A percentile compares a stretch with the other conserved stretches of the same genome.
Evolutionary conservation across 1,140 invertebrate genomes (phyloP).

Genomic region (silkworm (Bombyx mori)): ASM3026992v2 NC_085113.1:1384501-1385000

Average conservation of each 20-base stretch:
- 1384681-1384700: constrained; percentile 61
- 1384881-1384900: constrained; percentile 71
- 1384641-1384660: constrained; percentile 64
- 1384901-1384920: constrained; percentile 63
- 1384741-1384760: constrained; percentile 72
- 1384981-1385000: constrained; percentile 77
- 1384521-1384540: constrained; percentile 75
- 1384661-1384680: constrained; percentile 51
- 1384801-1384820: constrained; percentile 74
- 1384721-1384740: constrained; percentile 66
- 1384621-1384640: constrained; percentile 74
- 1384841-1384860: constrained; percentile 76
- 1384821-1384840: constrained; percentile 72
- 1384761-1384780: constrained; percentile 69
- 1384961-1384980: constrained; percentile 77
- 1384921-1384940: constrained; percentile 76
- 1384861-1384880: constrained; percentile 74
- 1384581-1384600: constrained; percentile 73
- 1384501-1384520: constrained; percentile 75
- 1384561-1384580: constrained; percentile 77
- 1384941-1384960: constrained; percentile 75
- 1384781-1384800: constrained; percentile 71
- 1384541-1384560: constrained; percentile 77
- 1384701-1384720: constrained; percentile 65
- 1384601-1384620: constrained; percentile 73